Conservation (phyloP, 2,113 vertebrate species). For the Pogonocichla stellata region DNA sequence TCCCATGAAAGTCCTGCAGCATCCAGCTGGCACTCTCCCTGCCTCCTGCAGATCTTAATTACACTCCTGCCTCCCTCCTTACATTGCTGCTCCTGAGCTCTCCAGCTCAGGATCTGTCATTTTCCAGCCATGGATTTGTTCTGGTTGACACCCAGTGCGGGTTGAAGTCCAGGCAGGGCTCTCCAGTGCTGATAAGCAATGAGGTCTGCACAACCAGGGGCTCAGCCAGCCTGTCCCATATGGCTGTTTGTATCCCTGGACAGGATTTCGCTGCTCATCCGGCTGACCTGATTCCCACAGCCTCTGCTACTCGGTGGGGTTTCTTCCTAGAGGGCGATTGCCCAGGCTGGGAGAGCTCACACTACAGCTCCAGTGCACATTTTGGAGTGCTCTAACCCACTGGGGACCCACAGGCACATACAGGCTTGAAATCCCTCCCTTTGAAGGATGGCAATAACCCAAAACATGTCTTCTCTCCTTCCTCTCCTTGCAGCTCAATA, state of each 20-base stretch:
- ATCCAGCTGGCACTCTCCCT: neutral
- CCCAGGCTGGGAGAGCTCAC: neutral
- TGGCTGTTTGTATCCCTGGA: neutral
- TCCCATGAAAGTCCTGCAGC: neutral
- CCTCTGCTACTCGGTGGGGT: neutral
- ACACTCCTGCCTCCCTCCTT: neutral
- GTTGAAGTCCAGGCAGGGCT: neutral
- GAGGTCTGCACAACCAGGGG: neutral
- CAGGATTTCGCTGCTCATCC: neutral
- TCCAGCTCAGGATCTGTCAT: neutral
- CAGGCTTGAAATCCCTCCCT: neutral
- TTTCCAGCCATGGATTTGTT: neutral
- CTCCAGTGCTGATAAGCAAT: neutral
- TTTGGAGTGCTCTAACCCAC: neutral
- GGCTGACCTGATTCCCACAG: conserved; percentile 2
- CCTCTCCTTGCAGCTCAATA: neutral
- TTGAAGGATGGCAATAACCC: neutral
- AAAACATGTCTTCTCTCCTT: neutral
- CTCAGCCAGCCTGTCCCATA: neutral
- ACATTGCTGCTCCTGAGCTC: neutral
- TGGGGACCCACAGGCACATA: neutral
- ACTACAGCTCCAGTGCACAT: neutral
- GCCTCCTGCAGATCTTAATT: neutral
- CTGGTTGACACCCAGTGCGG: neutral
- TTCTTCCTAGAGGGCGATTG: neutral